Conservation (phyloP, 2,113 vertebrate genomes). For the Forbesichthys papilliferus region DNA sequence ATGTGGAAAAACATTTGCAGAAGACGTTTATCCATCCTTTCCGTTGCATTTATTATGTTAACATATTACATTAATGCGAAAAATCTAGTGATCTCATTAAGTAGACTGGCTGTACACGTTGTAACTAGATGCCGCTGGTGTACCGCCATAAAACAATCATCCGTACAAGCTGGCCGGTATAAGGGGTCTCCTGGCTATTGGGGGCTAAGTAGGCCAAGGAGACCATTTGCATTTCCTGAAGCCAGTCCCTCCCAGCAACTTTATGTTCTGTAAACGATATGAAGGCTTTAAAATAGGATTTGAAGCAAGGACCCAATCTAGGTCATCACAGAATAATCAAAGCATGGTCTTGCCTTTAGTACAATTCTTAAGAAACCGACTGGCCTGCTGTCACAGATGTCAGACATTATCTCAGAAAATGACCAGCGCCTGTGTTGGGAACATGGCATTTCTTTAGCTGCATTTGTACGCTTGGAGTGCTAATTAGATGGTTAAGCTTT, state of each 20-base stretch:
- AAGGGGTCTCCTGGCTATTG: slow-evolving; percentile 56
- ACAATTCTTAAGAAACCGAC: too few relatives aligned
- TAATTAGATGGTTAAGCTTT: too few relatives aligned
- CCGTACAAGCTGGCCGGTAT: slow-evolving; percentile 52
- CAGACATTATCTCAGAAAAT: too few relatives aligned
- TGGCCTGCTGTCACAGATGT: too few relatives aligned
- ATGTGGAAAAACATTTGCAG: slow-evolving; percentile 9
- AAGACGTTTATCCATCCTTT: not conserved
- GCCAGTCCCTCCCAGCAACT: slow-evolving; percentile 22
- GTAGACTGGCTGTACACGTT: slow-evolving; percentile 2
- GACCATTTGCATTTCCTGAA: slow-evolving; percentile 65
- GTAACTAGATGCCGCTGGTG: slow-evolving; percentile 30
- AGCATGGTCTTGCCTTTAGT: slow-evolving; percentile 49
- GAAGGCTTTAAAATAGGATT: slow-evolving; percentile 25
- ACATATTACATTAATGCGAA: not conserved
- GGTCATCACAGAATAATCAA: slow-evolving; percentile 58
- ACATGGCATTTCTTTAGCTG: too few relatives aligned
- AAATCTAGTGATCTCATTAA: not conserved
- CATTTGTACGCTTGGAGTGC: too few relatives aligned
- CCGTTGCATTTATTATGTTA: not conserved
- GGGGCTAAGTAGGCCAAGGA: slow-evolving; percentile 69
- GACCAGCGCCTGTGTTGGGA: too few relatives aligned
- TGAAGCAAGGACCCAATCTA: slow-evolving; percentile 64
- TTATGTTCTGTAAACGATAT: too few relatives aligned
- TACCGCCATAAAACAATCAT: too few relatives aligned